These are phyloP conservation scores for Phrynosoma blainvillii DNA, from an alignment of 2,113 vertebrate genomes.

Conservation along the genomic window DNA sequence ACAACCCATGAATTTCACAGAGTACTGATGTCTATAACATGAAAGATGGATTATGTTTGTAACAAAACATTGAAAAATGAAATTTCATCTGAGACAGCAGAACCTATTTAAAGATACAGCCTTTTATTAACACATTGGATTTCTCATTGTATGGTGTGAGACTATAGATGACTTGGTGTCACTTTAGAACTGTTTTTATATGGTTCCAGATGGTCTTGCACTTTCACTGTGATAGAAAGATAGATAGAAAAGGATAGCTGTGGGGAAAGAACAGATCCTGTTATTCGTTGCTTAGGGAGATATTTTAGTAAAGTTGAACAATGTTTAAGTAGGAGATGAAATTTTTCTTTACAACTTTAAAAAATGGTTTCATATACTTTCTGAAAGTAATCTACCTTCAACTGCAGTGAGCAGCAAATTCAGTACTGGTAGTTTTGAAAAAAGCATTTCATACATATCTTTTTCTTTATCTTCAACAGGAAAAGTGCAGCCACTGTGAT, in stretches of 20 bases:
- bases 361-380: constrained; percentile 22
- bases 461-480: background rate
- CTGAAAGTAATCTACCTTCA: background rate
- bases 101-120: background rate
- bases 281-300: background rate
- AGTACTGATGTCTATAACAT: background rate
- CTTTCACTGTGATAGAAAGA: background rate
- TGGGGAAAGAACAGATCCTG: background rate
- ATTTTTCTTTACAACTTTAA: background rate
- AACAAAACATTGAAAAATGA: background rate
- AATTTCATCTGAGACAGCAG: rapidly evolving
- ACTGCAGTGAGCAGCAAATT: constrained; percentile 37
- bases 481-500: background rate
- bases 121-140: background rate
- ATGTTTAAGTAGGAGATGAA: background rate
- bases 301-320: background rate
- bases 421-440: background rate
- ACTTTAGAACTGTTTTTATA: background rate
- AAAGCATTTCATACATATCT: background rate
- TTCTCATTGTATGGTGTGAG: background rate
- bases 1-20: too few relatives aligned
- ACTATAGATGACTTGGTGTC: background rate
- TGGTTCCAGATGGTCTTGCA: background rate
- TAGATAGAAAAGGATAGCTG: background rate
- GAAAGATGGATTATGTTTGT: background rate